Evolutionary conservation across 30 jellyfish, hydroid and myxozoan species (phyloP).

Genomic region (Aurelia sp.): DNA sequence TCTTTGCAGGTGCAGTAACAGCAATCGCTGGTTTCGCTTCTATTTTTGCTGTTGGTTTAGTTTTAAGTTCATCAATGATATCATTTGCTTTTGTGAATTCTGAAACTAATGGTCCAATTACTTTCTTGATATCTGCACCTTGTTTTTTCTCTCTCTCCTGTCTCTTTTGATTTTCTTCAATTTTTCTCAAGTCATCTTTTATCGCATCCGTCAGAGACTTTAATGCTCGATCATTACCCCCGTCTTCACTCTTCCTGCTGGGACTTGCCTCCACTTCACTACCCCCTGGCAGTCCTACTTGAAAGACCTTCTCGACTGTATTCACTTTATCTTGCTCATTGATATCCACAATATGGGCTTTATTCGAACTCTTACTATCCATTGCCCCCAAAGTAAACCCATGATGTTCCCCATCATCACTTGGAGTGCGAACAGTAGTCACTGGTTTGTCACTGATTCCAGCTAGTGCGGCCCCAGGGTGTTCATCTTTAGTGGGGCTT

Average conservation of each 20-base stretch:
- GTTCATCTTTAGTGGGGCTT: slow-evolving; percentile 31
- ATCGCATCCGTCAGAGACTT: slow-evolving; percentile 92
- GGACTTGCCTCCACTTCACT: slow-evolving; percentile 2
- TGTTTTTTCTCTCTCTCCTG: slow-evolving; percentile 53
- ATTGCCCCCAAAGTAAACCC: slow-evolving; percentile 94
- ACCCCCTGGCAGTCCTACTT: slow-evolving; percentile 56
- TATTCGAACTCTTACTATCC: slow-evolving; percentile 65
- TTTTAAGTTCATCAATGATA: neutral
- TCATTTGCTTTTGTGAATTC: slow-evolving; percentile 15
- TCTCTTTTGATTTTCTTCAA: slow-evolving; percentile 53
- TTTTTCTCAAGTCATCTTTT: slow-evolving; percentile 72
- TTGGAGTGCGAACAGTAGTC: slow-evolving; percentile 43
- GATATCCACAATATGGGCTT: slow-evolving; percentile 67
- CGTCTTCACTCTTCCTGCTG: slow-evolving; percentile 27
- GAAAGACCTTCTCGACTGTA: slow-evolving; percentile 60
- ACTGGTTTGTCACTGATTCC: slow-evolving; percentile 77
- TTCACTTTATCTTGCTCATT: slow-evolving; percentile 23
- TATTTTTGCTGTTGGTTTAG: neutral
- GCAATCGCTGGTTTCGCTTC: slow-evolving; percentile 31
- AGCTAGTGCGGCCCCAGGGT: slow-evolving; percentile 88
- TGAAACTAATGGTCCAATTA: slow-evolving; percentile 39
- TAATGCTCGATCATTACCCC: slow-evolving; percentile 64
- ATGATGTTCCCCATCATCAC: slow-evolving; percentile 73
- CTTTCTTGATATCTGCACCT: slow-evolving; percentile 37
- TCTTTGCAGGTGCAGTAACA: slow-evolving; percentile 22